Evolutionary conservation across 2,888 invertebrate genomes (phyloP), one percentile per base, ranked within the genome.

Genomic region (Eudasyphora cyanicolor): DNA sequence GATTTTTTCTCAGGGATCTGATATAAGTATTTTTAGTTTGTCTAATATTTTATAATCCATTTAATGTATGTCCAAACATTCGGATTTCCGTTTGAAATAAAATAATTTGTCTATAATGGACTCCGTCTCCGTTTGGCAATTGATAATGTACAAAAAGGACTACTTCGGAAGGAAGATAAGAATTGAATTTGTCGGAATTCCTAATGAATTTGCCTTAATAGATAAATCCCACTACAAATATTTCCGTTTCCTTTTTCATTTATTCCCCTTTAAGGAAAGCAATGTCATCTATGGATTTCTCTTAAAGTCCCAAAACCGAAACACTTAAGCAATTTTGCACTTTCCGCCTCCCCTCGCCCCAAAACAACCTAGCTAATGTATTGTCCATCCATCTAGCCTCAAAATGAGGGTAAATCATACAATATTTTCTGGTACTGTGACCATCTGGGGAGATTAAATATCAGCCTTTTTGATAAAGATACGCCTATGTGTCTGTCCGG

Each of bases 381-480:
- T 45, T 14, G n/a, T 45, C 12, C 12, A 49, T 49, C n/a, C 17
- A n/a, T 5, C n/a, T 45, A 45, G 45, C 45, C 45, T 12, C 3
- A 45, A 45, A 45, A 45, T 17, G 19, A 32, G 32, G 32, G 32
- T 17, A 49, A n/a, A n/a, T 4, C 49, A 49, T 6, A 49, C 19
- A 19, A 57, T 2, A 57, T 57, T 14, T 57, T 57, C n/a, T 14
- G 14, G 57, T 57, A 14, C 27, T 57, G 27, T 14, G 27, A 14
- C 57, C 57, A 57, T 57, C 57, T 57, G 27, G 57, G 57, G 57
- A 27, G 57, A 57, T 57, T 24, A 24, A 57, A 57, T 57, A 27
- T 24, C 14, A 3, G 57, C 57, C 57, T 57, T 3, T 12, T 27
- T 24, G 27, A 24, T n/a, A 24, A 6, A 14, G 57, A 54, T 21